Evolutionary conservation across 2,113 vertebrate genomes (phyloP).

Genomic region (Eptatretus burgeri): DNA sequence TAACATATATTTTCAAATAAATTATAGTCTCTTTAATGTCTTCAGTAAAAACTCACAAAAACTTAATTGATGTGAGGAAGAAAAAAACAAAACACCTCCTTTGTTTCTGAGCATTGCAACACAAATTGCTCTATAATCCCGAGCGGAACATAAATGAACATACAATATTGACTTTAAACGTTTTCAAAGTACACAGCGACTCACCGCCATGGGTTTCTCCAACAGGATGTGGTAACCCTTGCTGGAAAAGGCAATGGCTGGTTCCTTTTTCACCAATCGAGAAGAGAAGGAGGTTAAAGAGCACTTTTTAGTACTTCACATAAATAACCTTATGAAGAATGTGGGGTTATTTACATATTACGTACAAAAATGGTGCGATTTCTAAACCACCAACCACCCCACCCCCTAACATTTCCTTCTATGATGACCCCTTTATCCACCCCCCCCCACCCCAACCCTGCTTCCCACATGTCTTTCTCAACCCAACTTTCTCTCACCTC

Average conservation of each 20-base stretch:
- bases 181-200: slow-evolving; percentile 10
- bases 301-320: too few species aligned
- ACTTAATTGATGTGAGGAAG: too few species aligned
- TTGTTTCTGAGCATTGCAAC: too few species aligned
- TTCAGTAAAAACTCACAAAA: too few species aligned
- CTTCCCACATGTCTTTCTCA: not conserved
- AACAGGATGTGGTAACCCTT: slow-evolving; percentile 33
- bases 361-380: not conserved
- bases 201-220: slow-evolving; percentile 47
- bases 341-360: too few species aligned
- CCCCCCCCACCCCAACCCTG: not conserved
- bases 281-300: too few species aligned
- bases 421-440: not conserved
- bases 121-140: not conserved
- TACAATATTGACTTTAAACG: not conserved
- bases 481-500: not conserved
- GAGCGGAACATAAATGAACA: not conserved
- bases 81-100: not conserved
- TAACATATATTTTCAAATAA: too few species aligned
- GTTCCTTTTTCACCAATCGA: slow-evolving; percentile 18
- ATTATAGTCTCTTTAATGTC: too few species aligned
- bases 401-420: not conserved
- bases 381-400: not conserved
- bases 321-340: too few species aligned
- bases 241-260: slow-evolving; percentile 29